Conservation (phyloP, 1,140 invertebrate species). For the Chionoecetes opilio region DNA sequence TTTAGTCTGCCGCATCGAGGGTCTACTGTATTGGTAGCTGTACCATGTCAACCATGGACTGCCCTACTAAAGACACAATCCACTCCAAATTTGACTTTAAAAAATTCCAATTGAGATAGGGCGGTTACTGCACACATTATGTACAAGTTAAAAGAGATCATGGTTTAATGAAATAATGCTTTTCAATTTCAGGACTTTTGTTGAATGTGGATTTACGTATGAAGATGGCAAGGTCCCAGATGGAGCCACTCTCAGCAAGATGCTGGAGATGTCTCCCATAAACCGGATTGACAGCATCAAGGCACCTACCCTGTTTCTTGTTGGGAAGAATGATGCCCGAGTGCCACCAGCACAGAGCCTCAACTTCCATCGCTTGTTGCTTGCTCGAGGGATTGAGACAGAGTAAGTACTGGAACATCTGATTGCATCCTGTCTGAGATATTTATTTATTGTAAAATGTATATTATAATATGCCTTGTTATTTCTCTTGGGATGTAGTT, state of each 20-base stretch:
- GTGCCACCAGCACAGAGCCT: slow-evolving; percentile 44
- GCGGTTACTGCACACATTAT: no score
- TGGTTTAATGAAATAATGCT: not conserved
- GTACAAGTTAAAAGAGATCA: not conserved
- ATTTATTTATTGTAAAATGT: not conserved
- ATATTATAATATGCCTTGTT: not conserved
- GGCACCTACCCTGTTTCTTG: slow-evolving; percentile 53
- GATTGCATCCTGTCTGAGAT: not conserved
- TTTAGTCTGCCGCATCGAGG: no score
- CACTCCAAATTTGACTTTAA: no score
- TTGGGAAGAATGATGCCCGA: slow-evolving; percentile 59
- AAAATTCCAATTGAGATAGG: no score
- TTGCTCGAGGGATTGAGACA: slow-evolving; percentile 67
- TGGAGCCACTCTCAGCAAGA: slow-evolving; percentile 35
- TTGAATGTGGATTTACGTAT: slow-evolving; percentile 48
- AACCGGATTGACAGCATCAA: slow-evolving; percentile 54
- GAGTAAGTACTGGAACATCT: slow-evolving; percentile 39
- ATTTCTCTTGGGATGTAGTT: not conserved
- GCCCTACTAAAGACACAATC: no score
- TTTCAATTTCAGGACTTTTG: slow-evolving; percentile 55
- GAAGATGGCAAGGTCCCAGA: slow-evolving; percentile 50
- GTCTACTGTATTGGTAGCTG: no score
- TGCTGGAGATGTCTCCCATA: slow-evolving; percentile 61
- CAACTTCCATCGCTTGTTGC: slow-evolving; percentile 61
- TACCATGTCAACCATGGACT: no score